Conservation (phyloP, 2,113 vertebrate genomes). For the Nycticryphes semicollaris region DNA sequence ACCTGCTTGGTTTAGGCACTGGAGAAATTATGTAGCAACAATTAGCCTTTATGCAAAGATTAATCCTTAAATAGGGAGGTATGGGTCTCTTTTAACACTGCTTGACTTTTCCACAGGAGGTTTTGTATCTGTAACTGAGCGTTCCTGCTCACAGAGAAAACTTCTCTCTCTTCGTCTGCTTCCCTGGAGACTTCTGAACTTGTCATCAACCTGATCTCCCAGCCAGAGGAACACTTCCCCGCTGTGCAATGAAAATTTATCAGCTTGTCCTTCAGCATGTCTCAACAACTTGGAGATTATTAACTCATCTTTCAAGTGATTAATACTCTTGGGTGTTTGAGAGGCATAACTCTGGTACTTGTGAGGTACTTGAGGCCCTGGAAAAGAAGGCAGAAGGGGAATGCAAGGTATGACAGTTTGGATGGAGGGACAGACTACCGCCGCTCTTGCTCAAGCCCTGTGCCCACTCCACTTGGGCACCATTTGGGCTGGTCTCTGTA, state of each 20-base stretch:
- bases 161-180: constrained; percentile 12
- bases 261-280: constrained; percentile 47
- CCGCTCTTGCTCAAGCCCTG: background rate
- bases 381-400: background rate
- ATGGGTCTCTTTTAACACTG: background rate
- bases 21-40: background rate
- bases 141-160: constrained; percentile 2
- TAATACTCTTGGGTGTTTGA: constrained; percentile 33
- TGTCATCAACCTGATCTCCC: constrained; percentile 35
- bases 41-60: constrained; percentile 23
- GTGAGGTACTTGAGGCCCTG: background rate
- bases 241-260: constrained; percentile 60
- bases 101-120: constrained; percentile 38
- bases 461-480: background rate
- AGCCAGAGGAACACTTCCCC: constrained; percentile 43
- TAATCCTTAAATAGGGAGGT: background rate
- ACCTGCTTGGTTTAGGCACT: background rate
- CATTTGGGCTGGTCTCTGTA: background rate
- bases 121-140: constrained; percentile 23
- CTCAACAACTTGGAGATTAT: constrained; percentile 59
- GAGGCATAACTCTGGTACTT: constrained; percentile 12
- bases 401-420: background rate
- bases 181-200: constrained; percentile 46
- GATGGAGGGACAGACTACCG: background rate
- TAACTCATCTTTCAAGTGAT: constrained; percentile 62